phyloP scores from a whole-genome alignment of 2,888 invertebrate species.

The Parnassius glacialis region DNA sequence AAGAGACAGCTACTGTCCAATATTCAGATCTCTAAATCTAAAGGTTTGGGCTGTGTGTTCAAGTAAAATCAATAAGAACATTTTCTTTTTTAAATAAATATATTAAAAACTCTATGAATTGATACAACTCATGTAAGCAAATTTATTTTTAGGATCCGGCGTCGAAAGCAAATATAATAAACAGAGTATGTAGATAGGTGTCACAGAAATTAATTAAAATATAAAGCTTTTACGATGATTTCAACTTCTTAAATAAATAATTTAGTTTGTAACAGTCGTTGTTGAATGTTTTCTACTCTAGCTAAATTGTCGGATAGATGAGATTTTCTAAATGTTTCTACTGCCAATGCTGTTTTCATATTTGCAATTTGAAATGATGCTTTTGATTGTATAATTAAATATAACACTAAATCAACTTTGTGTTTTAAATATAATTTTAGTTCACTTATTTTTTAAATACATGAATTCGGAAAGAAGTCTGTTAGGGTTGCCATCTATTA shows the following conservation, averaged over 20 bases:
- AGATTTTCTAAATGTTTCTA: slow-evolving; percentile 34
- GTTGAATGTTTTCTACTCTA: slow-evolving; percentile 58
- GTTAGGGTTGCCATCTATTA: not conserved
- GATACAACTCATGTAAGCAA: slow-evolving; percentile 13
- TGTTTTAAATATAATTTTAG: not conserved
- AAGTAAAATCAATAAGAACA: too few species aligned
- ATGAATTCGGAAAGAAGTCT: not conserved
- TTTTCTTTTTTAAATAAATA: too few species aligned
- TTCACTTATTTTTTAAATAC: not conserved
- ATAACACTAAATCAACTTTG: not conserved
- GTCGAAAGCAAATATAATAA: not conserved
- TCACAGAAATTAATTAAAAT: not conserved
- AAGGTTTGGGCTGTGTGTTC: too few species aligned
- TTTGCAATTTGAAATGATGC: slow-evolving; percentile 8
- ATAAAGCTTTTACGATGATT: slow-evolving; percentile 8
- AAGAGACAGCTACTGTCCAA: too few species aligned
- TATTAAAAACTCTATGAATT: too few species aligned
- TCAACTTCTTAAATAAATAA: slow-evolving; percentile 36
- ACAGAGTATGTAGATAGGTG: slow-evolving; percentile 2
- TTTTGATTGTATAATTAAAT: not conserved
- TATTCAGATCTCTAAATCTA: too few species aligned
- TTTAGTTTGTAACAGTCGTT: slow-evolving; percentile 46
- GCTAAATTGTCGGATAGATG: slow-evolving; percentile 36
- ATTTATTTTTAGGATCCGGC: not conserved
- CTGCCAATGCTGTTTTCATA: slow-evolving; percentile 26